phyloP scores from a whole-genome alignment of 2,797 vertebrate species.

The Sorex maritimensis region DNA sequence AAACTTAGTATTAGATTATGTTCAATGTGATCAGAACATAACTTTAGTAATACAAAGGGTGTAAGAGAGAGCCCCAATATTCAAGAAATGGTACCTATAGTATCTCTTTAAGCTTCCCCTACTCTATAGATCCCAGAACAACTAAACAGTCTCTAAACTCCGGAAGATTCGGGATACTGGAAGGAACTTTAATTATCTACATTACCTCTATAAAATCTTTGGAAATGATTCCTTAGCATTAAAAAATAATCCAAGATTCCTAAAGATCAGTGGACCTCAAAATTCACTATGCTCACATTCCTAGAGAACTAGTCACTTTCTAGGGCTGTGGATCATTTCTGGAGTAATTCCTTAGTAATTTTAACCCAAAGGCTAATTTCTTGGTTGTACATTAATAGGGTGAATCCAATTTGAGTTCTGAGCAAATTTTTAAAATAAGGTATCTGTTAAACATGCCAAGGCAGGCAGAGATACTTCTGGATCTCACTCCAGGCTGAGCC shows the following conservation, averaged over 20 bases:
- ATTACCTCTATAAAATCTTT: neutral
- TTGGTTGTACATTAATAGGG: neutral
- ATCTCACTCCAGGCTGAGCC: no score
- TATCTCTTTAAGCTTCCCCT: neutral
- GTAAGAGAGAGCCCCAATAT: neutral
- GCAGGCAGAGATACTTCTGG: neutral
- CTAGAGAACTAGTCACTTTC: neutral
- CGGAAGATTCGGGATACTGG: neutral
- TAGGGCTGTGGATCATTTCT: neutral
- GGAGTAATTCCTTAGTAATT: neutral
- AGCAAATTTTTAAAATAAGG: slow-evolving; percentile 16
- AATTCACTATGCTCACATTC: neutral
- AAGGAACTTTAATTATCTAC: neutral
- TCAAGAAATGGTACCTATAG: no score
- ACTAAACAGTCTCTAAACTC: neutral
- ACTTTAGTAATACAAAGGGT: rapidly evolving
- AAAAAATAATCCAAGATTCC: slow-evolving; percentile 20
- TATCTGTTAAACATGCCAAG: neutral
- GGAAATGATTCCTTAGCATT: neutral
- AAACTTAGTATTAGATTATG: no score
- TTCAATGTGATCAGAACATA: no score
- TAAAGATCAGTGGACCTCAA: neutral
- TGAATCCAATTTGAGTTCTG: slow-evolving; percentile 9
- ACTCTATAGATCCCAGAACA: neutral
- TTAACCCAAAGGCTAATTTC: slow-evolving; percentile 1